A percentile compares a stretch with the other conserved stretches of the same genome.
These are phyloP conservation scores for Alca torda DNA, from an alignment of 2,797 vertebrate genomes.

Conservation along the genomic window DNA sequence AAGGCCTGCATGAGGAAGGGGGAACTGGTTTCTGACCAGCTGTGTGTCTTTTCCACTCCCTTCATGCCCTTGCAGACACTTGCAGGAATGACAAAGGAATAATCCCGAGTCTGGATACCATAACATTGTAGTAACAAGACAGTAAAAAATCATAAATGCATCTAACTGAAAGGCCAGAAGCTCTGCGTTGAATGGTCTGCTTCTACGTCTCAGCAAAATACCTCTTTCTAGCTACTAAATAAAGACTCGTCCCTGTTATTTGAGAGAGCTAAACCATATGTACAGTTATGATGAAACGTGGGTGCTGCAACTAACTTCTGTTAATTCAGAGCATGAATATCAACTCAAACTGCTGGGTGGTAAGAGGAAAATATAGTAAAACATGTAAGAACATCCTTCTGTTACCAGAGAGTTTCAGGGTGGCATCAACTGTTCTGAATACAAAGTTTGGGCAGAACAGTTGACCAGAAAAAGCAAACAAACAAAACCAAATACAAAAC, in stretches of 20 bases:
- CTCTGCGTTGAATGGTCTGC: not conserved
- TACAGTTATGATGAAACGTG: conserved; percentile 22
- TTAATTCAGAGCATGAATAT: conserved; percentile 6
- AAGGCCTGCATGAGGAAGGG: not conserved
- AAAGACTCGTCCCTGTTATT: not conserved
- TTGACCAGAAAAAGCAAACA: not conserved
- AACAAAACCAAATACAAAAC: not conserved
- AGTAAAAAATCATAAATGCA: not conserved
- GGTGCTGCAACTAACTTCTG: conserved; percentile 26
- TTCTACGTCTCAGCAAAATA: not conserved
- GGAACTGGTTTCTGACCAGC: not conserved
- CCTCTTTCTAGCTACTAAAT: not conserved
- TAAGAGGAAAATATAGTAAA: not conserved
- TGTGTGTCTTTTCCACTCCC: not conserved
- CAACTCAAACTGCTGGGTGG: not conserved
- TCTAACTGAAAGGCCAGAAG: not conserved
- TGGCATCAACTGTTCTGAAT: not conserved
- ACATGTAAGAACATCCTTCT: not conserved
- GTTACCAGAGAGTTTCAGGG: not conserved
- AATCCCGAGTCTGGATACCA: not conserved
- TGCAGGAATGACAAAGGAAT: not conserved
- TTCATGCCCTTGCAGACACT: not conserved
- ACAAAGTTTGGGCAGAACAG: not conserved
- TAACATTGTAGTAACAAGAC: not conserved
- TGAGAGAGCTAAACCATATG: not conserved